Evolutionary conservation across 2,888 invertebrate species (phyloP).

Genomic region (Eilema depressum): DNA sequence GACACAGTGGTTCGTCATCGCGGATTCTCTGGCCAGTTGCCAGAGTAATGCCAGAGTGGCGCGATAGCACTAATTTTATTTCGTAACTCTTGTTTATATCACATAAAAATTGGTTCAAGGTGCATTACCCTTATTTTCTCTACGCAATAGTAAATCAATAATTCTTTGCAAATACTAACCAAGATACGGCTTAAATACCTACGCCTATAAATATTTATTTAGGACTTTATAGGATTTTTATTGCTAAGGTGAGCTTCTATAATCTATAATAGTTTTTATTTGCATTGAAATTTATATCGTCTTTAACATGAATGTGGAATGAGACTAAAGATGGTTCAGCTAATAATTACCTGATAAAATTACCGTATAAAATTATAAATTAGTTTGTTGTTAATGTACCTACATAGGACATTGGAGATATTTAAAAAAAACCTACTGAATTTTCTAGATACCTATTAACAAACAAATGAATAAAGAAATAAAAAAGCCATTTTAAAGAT

Average conservation of each 20-base stretch:
- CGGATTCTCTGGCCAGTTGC: constrained; percentile 70
- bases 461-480: not conserved
- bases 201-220: constrained; percentile 23
- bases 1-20: constrained; percentile 72
- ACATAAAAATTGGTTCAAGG: constrained; percentile 76
- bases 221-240: constrained; percentile 24
- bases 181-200: not conserved
- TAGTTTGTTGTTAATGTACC: too few species aligned
- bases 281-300: not conserved
- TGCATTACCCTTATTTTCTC: constrained; percentile 34
- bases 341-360: not conserved
- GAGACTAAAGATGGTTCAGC: too few species aligned
- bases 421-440: not conserved
- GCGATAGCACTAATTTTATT: constrained; percentile 76
- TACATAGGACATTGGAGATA: too few species aligned
- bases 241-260: not conserved
- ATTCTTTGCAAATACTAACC: not conserved
- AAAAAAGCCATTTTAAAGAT: constrained; percentile 10
- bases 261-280: not conserved
- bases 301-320: too few species aligned
- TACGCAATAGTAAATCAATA: not conserved
- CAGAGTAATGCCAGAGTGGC: constrained; percentile 62
- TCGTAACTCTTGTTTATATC: constrained; percentile 80
- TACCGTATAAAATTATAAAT: too few species aligned
- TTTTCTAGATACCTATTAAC: not conserved